Conservation (phyloP, 2,888 invertebrate species). For the Xiphydria camelus region DNA sequence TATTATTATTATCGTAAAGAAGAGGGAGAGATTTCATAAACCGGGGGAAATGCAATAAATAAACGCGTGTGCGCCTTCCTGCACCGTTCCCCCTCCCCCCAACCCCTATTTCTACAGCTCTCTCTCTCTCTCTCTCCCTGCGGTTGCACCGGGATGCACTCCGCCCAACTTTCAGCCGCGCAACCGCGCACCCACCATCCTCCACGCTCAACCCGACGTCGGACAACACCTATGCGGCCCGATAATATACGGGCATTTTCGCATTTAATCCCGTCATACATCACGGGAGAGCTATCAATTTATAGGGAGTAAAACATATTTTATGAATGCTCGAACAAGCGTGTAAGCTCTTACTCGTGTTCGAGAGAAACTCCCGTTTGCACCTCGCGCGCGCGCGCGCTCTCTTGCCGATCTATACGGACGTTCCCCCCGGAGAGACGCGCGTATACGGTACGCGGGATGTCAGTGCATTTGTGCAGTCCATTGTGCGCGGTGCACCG, state of each 20-base stretch:
- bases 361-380: conserved; percentile 28
- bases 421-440: too few species aligned
- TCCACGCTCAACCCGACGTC: too few species aligned
- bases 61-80: conserved; percentile 1
- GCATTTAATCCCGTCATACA: conserved; percentile 31
- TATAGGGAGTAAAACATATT: conserved; percentile 42
- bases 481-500: too few species aligned
- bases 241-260: not conserved
- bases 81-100: not conserved
- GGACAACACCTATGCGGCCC: not conserved
- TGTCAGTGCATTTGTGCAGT: too few species aligned
- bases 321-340: conserved; percentile 36
- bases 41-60: conserved; percentile 31
- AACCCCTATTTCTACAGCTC: too few species aligned
- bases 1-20: conserved; percentile 31
- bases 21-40: conserved; percentile 26
- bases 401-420: too few species aligned
- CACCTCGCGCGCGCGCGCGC: too few species aligned
- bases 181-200: not conserved
- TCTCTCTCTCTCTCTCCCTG: too few species aligned
- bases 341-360: conserved; percentile 25
- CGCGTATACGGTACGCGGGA: too few species aligned
- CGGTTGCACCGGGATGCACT: too few species aligned
- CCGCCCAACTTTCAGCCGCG: too few species aligned
- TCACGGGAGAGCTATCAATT: conserved; percentile 39